Conservation (phyloP, 2,888 invertebrate species). For the Yponomeuta plumbellus region DNA sequence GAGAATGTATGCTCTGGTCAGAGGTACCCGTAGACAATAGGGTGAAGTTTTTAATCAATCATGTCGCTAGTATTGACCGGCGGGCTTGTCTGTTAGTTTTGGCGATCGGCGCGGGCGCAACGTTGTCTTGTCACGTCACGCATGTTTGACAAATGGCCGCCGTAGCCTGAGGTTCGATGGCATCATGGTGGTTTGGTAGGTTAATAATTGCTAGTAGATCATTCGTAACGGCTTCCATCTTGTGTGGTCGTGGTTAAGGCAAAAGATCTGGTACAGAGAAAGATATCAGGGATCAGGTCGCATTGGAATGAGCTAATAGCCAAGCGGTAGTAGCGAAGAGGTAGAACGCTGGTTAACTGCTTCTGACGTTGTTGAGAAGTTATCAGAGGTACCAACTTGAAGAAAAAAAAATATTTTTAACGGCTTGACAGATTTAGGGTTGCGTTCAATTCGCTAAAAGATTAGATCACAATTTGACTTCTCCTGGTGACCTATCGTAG, state of each 20-base stretch:
- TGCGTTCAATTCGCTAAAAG: no score
- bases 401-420: no score
- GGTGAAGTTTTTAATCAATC: conserved; percentile 66
- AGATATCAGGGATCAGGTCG: no score
- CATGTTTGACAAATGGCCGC: conserved; percentile 14
- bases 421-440: no score
- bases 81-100: conserved; percentile 12
- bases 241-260: not conserved
- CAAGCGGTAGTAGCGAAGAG: no score
- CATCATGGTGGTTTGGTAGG: not conserved
- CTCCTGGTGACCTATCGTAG: no score
- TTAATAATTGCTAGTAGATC: not conserved
- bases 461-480: no score
- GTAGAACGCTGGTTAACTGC: no score
- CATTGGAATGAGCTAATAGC: no score
- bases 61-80: conserved; percentile 22
- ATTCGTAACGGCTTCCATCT: not conserved
- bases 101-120: conserved; percentile 7
- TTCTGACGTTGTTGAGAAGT: no score
- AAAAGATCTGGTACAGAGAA: not conserved
- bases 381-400: no score
- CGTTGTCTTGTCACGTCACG: conserved; percentile 16
- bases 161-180: not conserved
- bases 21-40: conserved; percentile 52
- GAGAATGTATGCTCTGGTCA: not conserved